Evolutionary conservation across 2,888 invertebrate genomes (phyloP), one percentile per base, ranked within the genome.

Genomic region (Pyrgus malvae): DNA sequence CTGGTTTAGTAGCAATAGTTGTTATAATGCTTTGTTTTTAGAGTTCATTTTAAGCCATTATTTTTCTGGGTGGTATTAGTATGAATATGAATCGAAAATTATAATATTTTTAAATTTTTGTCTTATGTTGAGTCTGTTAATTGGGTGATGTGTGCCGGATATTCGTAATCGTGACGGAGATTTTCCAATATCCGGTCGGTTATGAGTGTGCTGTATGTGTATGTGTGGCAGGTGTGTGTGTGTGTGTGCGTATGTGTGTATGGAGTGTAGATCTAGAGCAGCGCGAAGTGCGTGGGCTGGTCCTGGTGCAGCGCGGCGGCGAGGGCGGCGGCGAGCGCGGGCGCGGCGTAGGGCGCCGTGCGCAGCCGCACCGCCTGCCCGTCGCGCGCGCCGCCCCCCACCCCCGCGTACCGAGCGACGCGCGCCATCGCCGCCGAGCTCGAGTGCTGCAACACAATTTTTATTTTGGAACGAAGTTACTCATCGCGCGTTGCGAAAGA

Each of bases 391-490:
- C n/a, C 53, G 17, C n/a, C 50, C n/a, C 53, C 53, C 49, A 79
- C 72, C 56, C 88, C 87, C 19, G 86, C 81, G 72, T 83, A 86
- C 6, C 83, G 79, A 2, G 88, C 87, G 60, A 88, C 87, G 29
- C 88, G 80, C 0, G 80, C 85, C 85, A 86, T 83, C 3, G 87
- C 87, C 11, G 79, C 77, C 0, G 77, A 79, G 49, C 63, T 83
- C 17, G 81, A 59, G 85, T 87, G 53, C 12, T 25, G 6, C 17
- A n/a, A 37, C 9, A 12, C 19, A 21, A n/a, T n/a, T n/a, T n/a
- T n/a, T n/a, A n/a, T n/a, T n/a, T n/a, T n/a, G n/a, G n/a, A n/a
- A n/a, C n/a, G 9, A 17, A 5, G 3, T 23, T 6, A 6, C 23
- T 23, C 23, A 23, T 23, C 6, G 6, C 4, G 3, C 23, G 23